These are phyloP conservation scores for Zelleria hepariella DNA, from an alignment of 2,888 invertebrate genomes.

Conservation along the genomic window DNA sequence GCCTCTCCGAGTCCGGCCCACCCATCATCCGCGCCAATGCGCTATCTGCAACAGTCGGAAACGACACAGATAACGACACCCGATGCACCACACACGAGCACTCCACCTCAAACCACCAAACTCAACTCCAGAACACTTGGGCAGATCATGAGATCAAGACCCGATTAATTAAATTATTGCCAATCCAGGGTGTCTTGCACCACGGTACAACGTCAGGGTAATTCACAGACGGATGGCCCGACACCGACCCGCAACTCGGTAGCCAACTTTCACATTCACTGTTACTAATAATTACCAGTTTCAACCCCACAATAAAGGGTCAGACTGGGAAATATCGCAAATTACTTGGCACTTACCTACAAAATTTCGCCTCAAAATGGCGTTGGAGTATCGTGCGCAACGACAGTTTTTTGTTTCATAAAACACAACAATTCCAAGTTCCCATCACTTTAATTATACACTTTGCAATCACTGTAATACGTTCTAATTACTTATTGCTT, in stretches of 20 bases:
- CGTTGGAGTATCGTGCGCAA: constrained; percentile 72
- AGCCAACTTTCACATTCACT: constrained; percentile 32
- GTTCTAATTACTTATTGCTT: constrained; percentile 35
- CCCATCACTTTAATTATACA: constrained; percentile 48
- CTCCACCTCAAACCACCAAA: background rate
- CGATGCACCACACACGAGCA: background rate
- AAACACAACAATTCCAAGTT: background rate
- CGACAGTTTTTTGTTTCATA: constrained; percentile 71
- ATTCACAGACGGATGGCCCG: constrained; percentile 10
- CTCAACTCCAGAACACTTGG: background rate
- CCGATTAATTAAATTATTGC: constrained; percentile 56
- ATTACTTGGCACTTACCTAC: constrained; percentile 74
- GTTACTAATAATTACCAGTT: constrained; percentile 29
- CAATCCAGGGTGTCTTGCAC: constrained; percentile 27
- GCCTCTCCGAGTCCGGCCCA: constrained; percentile 55
- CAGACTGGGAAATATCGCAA: constrained; percentile 61
- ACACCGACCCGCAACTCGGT: constrained; percentile 22
- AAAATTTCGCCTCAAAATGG: constrained; percentile 75
- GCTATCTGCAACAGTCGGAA: constrained; percentile 70
- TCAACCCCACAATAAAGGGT: constrained; percentile 32
- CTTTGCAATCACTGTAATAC: constrained; percentile 40
- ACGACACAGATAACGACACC: constrained; percentile 51
- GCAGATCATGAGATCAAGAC: constrained; percentile 18
- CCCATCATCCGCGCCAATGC: constrained; percentile 60
- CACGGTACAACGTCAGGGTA: background rate